A percentile compares a stretch with the other conserved stretches of the same genome.
Evolutionary conservation across 2,113 vertebrate species (phyloP).

Genomic region (Platichthys stellatus): DNA sequence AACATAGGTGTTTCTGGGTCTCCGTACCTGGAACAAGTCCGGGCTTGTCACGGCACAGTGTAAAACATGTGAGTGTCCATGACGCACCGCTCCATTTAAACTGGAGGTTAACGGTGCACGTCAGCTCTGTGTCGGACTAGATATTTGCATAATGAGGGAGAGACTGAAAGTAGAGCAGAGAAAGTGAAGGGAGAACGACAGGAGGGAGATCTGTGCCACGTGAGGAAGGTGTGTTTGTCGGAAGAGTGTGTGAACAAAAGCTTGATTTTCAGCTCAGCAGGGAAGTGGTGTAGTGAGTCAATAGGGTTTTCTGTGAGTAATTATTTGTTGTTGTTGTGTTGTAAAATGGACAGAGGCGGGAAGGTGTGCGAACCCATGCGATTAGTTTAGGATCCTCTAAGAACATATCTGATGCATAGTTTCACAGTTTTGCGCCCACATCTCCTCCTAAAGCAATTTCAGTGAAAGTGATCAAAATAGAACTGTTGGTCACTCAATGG

Average conservation of each 20-base stretch:
- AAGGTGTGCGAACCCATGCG: neutral
- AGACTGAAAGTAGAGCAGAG: neutral
- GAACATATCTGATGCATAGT: no score
- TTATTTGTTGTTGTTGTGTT: neutral
- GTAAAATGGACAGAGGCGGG: neutral
- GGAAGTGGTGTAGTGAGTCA: no score
- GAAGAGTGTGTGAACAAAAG: constrained; percentile 8
- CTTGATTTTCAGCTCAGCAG: constrained; percentile 11
- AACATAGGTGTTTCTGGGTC: constrained; percentile 30
- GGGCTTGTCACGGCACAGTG: constrained; percentile 44
- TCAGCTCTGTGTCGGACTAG: neutral
- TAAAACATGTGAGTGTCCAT: constrained; percentile 1
- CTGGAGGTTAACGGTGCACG: constrained; percentile 4
- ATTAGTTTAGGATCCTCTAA: no score
- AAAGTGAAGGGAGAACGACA: neutral
- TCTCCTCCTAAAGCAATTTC: no score
- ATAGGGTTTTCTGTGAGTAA: neutral
- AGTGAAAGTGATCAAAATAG: no score
- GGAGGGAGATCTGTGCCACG: constrained; percentile 3
- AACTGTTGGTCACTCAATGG: no score
- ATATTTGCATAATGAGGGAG: constrained; percentile 13
- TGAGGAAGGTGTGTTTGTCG: neutral
- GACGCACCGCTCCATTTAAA: neutral
- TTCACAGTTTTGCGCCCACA: no score
- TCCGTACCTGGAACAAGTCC: constrained; percentile 17